Evolutionary conservation across 1,140 invertebrate genomes (phyloP), one percentile per base, ranked within the genome.

Genomic region (Hyles euphorbiae): DNA sequence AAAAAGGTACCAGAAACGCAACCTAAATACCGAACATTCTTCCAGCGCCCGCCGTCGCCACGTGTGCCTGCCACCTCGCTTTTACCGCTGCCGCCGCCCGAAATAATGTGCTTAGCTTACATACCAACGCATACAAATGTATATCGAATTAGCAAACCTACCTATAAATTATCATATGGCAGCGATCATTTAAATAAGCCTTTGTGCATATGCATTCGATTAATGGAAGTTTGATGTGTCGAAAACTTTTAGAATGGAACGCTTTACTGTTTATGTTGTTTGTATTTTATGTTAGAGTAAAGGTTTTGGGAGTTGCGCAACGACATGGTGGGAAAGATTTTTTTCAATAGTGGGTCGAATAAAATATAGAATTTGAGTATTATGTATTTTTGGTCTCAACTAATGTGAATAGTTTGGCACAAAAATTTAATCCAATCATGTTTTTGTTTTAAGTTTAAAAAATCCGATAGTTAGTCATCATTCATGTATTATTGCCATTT

Each of bases 1-100:
- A 82, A 88, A 65, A 78, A 83, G 78, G 78, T 86, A 84, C 80
- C 79, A 84, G 79, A 78, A 80, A 81, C 77, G 79, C 78, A 88
- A 88, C 85, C 85, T 82, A 88, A 86, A 88, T 88, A 86, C 85
- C 81, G 52, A 61, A 69, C 83, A 88, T 88, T 85, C 81, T 74
- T 84, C 74, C 60, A 76, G 76, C 75, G 70, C 72, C 75, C 73
- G 75, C 67, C 70, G 71, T 63, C 67, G 78, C 79, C 85, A 83
- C 85, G 82, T 85, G 81, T 78, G 76, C 68, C 54, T 58, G 67
- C 68, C 67, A 61, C 50, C 61, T 65, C 67, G 76, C 75, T 80
- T 75, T 81, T 81, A 83, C 82, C 78, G 74, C 74, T 60, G 76
- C 65, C 75, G 70, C 71, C 63, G 76, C 78, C 78, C 69, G 75